A percentile compares a stretch with the other conserved stretches of the same genome.
Conservation (phyloP, 2,888 invertebrate genomes). For the Dynastes hyllus region DNA sequence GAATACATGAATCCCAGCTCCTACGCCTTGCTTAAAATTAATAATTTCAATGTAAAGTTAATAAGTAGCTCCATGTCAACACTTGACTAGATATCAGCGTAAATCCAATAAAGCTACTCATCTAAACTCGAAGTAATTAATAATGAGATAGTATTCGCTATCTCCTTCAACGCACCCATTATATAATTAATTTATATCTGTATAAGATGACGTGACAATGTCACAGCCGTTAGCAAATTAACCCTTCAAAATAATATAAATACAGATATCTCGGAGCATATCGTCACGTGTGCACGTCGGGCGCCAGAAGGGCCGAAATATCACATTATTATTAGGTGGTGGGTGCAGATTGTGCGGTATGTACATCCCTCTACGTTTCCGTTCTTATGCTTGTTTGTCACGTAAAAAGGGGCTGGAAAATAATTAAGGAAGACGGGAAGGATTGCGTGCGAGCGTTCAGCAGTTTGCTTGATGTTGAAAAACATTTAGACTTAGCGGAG, state of each 20-base stretch:
- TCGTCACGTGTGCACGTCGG: slow-evolving; percentile 30
- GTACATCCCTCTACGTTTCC: slow-evolving; percentile 24
- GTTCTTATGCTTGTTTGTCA: slow-evolving; percentile 44
- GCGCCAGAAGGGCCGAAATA: slow-evolving; percentile 28
- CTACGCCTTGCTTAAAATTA: too few relatives aligned
- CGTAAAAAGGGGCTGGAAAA: slow-evolving; percentile 42
- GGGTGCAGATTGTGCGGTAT: slow-evolving; percentile 28
- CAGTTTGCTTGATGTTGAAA: not conserved
- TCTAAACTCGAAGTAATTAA: not conserved
- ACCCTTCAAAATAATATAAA: slow-evolving; percentile 38
- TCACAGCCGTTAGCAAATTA: slow-evolving; percentile 20
- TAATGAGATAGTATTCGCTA: not conserved
- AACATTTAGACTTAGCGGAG: slow-evolving; percentile 29
- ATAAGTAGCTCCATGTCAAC: too few relatives aligned
- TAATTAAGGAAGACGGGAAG: slow-evolving; percentile 29
- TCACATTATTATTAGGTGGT: slow-evolving; percentile 28
- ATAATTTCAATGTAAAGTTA: too few relatives aligned
- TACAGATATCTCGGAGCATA: slow-evolving; percentile 18
- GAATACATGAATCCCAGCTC: too few relatives aligned
- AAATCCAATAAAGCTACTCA: not conserved
- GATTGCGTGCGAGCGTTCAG: slow-evolving; percentile 23
- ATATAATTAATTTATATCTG: slow-evolving; percentile 31
- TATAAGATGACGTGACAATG: slow-evolving; percentile 29
- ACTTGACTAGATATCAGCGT: too few relatives aligned
- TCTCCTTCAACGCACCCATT: slow-evolving; percentile 22